A percentile compares a stretch with the other conserved stretches of the same genome.
Evolutionary conservation across 1,140 invertebrate genomes (phyloP).

Genomic region (Cydia amplana): DNA sequence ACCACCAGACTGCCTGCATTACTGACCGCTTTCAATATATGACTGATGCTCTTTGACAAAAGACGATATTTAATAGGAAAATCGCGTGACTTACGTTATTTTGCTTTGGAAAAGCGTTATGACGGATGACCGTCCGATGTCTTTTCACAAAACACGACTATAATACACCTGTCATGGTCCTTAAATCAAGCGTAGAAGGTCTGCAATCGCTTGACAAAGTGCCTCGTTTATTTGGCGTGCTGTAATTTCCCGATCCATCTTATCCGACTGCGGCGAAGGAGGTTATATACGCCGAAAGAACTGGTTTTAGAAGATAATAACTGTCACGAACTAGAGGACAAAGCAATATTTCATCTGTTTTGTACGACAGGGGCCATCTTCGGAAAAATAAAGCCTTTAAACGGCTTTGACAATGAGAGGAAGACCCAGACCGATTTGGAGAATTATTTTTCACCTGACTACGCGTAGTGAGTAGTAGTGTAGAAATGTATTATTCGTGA

Average conservation of each 20-base stretch:
- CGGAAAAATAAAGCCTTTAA: no score
- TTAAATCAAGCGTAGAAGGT: neutral
- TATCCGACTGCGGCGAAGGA: neutral
- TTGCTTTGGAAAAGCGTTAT: neutral
- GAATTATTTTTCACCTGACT: no score
- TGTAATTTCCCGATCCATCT: neutral
- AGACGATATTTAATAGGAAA: neutral
- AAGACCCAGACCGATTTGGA: no score
- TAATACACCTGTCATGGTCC: neutral
- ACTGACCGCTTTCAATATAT: neutral
- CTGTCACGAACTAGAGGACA: neutral
- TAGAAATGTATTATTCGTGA: no score
- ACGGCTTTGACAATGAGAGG: no score
- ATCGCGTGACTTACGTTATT: neutral
- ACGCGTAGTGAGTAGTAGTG: no score
- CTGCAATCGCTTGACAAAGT: neutral
- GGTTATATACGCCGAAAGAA: neutral
- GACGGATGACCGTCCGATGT: conserved; percentile 8
- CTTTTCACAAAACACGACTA: neutral
- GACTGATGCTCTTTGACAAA: neutral
- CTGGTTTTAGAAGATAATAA: conserved; percentile 6
- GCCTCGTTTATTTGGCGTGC: neutral
- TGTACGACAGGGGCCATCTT: no score
- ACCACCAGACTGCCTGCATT: no score
- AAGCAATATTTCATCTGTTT: neutral